Conservation (phyloP, 2,888 invertebrate species). For the Drosophila ezoana region DNA sequence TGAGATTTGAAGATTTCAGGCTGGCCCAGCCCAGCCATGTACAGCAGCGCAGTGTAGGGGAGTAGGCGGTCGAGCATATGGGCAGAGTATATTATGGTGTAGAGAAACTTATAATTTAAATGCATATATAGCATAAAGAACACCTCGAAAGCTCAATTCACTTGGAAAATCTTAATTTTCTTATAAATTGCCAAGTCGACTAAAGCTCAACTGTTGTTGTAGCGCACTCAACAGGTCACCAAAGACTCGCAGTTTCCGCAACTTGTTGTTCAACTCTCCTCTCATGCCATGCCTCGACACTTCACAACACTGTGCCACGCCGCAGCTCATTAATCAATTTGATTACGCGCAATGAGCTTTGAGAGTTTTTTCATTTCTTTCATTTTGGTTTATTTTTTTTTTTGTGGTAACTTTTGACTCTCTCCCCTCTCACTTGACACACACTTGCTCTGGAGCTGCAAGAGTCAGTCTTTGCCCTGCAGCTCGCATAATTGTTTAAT, state of each 20-base stretch:
- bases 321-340: constrained; percentile 74
- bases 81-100: background rate
- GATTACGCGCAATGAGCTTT: constrained; percentile 71
- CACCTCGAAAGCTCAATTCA: background rate
- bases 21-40: constrained; percentile 1
- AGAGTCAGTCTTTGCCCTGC: background rate
- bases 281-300: constrained; percentile 2
- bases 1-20: constrained; percentile 50
- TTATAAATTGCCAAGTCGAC: background rate
- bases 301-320: constrained; percentile 29
- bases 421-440: constrained; percentile 6
- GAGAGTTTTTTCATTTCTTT: constrained; percentile 25
- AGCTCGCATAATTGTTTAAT: constrained; percentile 73
- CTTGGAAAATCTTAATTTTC: background rate
- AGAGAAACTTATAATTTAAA: background rate
- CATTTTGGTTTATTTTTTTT: constrained; percentile 8
- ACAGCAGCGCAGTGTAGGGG: constrained; percentile 15
- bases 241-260: constrained; percentile 6
- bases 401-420: constrained; percentile 45
- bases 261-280: background rate
- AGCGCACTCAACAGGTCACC: constrained; percentile 18
- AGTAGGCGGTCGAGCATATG: constrained; percentile 22
- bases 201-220: constrained; percentile 12
- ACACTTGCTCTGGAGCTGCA: background rate
- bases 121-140: background rate